Percentiles rank a stretch among this genome's conserved stretches.
These are phyloP conservation scores for Diaprepes abbreviatus DNA, from an alignment of 2,888 invertebrate genomes.

Conservation along the genomic window DNA sequence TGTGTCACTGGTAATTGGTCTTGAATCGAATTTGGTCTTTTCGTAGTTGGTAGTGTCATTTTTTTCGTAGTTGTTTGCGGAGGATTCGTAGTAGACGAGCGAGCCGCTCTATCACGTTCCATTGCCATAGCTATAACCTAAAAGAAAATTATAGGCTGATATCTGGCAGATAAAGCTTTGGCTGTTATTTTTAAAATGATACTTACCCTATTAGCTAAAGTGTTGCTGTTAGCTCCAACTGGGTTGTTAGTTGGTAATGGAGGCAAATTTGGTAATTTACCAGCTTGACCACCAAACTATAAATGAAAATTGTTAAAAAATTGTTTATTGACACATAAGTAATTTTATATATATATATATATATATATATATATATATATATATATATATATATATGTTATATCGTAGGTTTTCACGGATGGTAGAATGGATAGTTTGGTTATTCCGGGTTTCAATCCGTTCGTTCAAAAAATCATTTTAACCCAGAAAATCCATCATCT, in stretches of 20 bases:
- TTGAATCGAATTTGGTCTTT: constrained; percentile 56
- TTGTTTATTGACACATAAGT: too few relatives aligned
- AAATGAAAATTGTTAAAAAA: too few relatives aligned
- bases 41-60: constrained; percentile 43
- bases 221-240: constrained; percentile 45
- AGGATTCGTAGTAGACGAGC: constrained; percentile 46
- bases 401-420: too few relatives aligned
- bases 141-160: background rate
- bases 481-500: too few relatives aligned
- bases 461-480: too few relatives aligned
- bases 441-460: too few relatives aligned
- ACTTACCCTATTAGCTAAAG: constrained; percentile 59
- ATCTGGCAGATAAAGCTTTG: too few relatives aligned
- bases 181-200: too few relatives aligned
- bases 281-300: constrained; percentile 47
- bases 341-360: too few relatives aligned
- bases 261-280: constrained; percentile 42
- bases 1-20: constrained; percentile 51
- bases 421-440: too few relatives aligned
- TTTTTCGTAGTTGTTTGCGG: constrained; percentile 51
- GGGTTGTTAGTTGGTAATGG: constrained; percentile 9
- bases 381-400: too few relatives aligned
- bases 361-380: too few relatives aligned
- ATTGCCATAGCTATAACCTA: constrained; percentile 64
- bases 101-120: constrained; percentile 49